Evolutionary conservation across 2,113 vertebrate genomes (phyloP).

Genomic region (Emydura subglobosa): DNA sequence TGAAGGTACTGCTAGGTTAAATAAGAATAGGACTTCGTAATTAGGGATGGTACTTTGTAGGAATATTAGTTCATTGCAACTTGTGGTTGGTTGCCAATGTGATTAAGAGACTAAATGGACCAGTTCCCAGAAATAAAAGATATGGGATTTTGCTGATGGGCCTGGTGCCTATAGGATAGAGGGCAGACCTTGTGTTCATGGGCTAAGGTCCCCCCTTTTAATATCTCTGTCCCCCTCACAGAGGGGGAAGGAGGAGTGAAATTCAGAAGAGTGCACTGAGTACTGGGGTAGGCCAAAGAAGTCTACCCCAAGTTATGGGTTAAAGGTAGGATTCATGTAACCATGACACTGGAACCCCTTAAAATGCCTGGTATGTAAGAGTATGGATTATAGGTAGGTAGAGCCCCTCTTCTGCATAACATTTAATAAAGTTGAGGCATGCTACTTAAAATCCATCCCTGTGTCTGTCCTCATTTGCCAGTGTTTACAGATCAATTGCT

Average conservation of each 20-base stretch:
- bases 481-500: neutral
- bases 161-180: neutral
- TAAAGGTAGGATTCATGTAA: neutral
- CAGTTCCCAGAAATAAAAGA: neutral
- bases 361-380: neutral
- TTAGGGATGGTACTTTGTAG: neutral
- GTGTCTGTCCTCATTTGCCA: neutral
- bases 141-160: neutral
- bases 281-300: neutral
- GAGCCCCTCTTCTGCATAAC: neutral
- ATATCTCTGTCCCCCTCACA: neutral
- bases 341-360: neutral
- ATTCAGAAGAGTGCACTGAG: neutral
- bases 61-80: neutral
- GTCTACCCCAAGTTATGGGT: neutral
- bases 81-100: neutral
- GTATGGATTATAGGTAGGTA: neutral
- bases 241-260: neutral
- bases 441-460: neutral
- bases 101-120: neutral
- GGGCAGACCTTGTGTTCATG: neutral
- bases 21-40: neutral
- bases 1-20: neutral
- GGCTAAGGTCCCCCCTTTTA: neutral
- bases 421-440: neutral